Evolutionary conservation across 2,797 vertebrate genomes (phyloP).

Genomic region (Phrynocephalus guinanensis): DNA sequence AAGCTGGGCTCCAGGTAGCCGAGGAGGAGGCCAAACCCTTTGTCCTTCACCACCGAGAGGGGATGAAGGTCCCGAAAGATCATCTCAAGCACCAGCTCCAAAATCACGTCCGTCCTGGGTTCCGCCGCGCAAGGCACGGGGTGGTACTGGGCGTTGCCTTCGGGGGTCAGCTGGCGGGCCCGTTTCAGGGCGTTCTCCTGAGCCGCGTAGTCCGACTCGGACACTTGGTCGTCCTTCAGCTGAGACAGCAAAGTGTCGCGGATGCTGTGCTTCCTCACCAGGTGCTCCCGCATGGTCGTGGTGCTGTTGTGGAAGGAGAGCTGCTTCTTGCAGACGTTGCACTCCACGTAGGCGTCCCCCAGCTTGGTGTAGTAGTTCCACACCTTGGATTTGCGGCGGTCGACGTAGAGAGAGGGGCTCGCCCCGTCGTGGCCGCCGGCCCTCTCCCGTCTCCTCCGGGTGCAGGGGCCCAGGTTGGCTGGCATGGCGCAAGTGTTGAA

Average conservation of each 20-base stretch:
- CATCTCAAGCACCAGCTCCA: slow-evolving; percentile 76
- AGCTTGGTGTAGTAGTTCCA: slow-evolving; percentile 80
- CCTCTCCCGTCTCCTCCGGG: slow-evolving; percentile 69
- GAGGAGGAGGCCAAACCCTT: slow-evolving; percentile 75
- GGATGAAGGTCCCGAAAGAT: slow-evolving; percentile 77
- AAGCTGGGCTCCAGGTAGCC: slow-evolving; percentile 74
- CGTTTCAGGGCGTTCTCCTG: slow-evolving; percentile 59
- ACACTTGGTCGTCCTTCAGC: slow-evolving; percentile 31
- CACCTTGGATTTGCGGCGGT: slow-evolving; percentile 75
- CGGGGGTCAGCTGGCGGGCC: background rate
- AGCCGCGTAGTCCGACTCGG: slow-evolving; percentile 59
- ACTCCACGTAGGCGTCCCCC: slow-evolving; percentile 76
- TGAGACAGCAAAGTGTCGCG: slow-evolving; percentile 55
- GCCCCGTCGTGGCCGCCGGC: background rate
- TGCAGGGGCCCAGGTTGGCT: slow-evolving; percentile 50
- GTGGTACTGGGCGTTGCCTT: slow-evolving; percentile 30
- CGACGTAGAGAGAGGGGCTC: slow-evolving; percentile 42
- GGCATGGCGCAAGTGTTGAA: slow-evolving; percentile 64
- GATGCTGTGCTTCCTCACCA: slow-evolving; percentile 76
- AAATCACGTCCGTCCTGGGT: slow-evolving; percentile 59
- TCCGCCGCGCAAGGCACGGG: slow-evolving; percentile 42
- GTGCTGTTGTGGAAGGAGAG: slow-evolving; percentile 80
- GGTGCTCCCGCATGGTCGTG: slow-evolving; percentile 77
- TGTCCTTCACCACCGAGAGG: slow-evolving; percentile 74
- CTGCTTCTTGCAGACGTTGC: slow-evolving; percentile 78